A percentile compares a stretch with the other conserved stretches of the same genome.
phyloP scores from a whole-genome alignment of 2,888 invertebrate genomes.

The Strigamia crassipes region DNA sequence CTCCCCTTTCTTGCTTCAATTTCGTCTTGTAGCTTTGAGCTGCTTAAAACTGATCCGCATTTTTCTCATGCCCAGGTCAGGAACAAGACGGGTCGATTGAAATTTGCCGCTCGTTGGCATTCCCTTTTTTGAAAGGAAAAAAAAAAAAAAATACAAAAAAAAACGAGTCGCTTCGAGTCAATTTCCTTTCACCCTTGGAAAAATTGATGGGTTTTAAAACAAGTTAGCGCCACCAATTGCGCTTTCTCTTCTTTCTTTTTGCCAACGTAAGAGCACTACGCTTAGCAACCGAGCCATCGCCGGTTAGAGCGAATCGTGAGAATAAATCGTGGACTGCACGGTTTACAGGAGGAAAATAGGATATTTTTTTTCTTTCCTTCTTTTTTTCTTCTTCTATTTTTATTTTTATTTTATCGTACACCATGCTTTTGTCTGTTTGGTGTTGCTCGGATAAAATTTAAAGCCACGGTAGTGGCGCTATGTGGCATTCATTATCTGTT shows the following conservation, averaged over 20 bases:
- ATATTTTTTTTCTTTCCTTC: background rate
- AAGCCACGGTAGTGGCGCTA: background rate
- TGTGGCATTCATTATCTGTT: constrained; percentile 31
- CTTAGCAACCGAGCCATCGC: background rate
- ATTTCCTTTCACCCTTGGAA: constrained; percentile 38
- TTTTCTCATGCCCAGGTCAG: constrained; percentile 18
- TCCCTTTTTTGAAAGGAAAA: background rate
- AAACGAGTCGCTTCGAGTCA: constrained; percentile 34
- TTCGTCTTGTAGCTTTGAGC: background rate
- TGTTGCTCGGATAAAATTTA: background rate
- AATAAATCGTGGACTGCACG: constrained; percentile 19
- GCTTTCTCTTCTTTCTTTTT: constrained; percentile 17
- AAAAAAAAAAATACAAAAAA: background rate
- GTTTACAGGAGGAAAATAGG: constrained; percentile 28
- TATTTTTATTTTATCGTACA: background rate
- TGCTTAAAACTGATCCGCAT: constrained; percentile 16
- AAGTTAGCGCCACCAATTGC: constrained; percentile 42
- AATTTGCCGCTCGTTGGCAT: constrained; percentile 26
- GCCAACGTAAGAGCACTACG: constrained; percentile 4
- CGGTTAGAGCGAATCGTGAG: constrained; percentile 35
- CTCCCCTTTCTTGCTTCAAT: background rate
- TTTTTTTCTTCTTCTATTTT: background rate
- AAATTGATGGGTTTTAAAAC: constrained; percentile 42
- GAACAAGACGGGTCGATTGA: constrained; percentile 3
- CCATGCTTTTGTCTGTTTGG: background rate